phyloP scores from a whole-genome alignment of 2,797 vertebrate species.

The Channallabes apus region DNA sequence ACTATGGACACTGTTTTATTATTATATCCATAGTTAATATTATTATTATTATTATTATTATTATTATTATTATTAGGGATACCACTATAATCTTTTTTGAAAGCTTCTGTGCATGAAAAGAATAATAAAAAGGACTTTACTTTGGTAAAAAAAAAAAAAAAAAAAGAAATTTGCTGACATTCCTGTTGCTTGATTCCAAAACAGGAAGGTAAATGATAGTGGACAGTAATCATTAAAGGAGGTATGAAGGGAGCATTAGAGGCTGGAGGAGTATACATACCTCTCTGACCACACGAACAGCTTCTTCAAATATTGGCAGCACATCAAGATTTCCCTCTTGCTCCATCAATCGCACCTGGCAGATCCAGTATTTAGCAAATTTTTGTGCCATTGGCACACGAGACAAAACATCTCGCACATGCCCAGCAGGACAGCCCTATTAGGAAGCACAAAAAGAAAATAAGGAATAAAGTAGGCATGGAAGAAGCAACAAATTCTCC shows the following conservation, averaged over 20 bases:
- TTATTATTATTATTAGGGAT: too few species aligned
- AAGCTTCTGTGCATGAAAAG: neutral
- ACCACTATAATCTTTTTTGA: neutral
- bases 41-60: too few species aligned
- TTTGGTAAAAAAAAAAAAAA: neutral
- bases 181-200: neutral
- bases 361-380: slow-evolving; percentile 91
- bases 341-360: slow-evolving; percentile 81
- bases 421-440: slow-evolving; percentile 71
- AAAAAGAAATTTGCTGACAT: too few species aligned
- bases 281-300: slow-evolving; percentile 75
- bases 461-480: neutral
- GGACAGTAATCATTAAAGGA: neutral
- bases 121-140: neutral
- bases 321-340: slow-evolving; percentile 75
- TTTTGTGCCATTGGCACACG: slow-evolving; percentile 80
- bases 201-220: neutral
- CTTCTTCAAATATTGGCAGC: slow-evolving; percentile 80
- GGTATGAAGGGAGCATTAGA: too few species aligned
- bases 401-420: slow-evolving; percentile 73
- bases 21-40: too few species aligned
- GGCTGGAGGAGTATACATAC: slow-evolving; percentile 62
- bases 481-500: neutral
- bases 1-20: too few species aligned
- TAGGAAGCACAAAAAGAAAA: neutral